phyloP scores from a whole-genome alignment of 2,797 vertebrate species.

The Carcharodon carcharias region DNA sequence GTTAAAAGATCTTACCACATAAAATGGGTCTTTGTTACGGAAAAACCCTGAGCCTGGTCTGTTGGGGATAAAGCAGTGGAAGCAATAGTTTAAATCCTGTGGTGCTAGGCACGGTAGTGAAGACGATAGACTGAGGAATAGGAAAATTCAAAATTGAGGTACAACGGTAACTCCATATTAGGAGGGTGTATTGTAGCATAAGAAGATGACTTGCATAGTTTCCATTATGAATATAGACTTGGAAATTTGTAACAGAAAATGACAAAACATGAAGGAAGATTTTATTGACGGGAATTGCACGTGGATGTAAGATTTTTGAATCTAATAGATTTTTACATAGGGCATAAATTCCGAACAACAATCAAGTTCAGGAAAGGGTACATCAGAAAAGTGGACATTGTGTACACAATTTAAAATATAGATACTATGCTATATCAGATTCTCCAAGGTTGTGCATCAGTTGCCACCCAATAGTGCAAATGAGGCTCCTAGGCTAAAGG shows the following conservation, averaged over 20 bases:
- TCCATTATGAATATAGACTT: neutral
- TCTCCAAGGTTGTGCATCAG: neutral
- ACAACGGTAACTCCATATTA: neutral
- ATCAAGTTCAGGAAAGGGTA: neutral
- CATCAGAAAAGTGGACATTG: neutral
- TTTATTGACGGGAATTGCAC: neutral
- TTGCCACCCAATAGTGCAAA: neutral
- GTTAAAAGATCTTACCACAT: neutral
- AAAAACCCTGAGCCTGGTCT: neutral
- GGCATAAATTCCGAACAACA: neutral
- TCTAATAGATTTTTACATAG: neutral
- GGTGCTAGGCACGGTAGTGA: neutral
- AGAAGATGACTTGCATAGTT: neutral
- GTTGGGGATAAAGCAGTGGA: neutral
- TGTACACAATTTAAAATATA: too few species aligned
- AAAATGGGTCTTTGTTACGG: neutral
- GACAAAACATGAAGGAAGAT: neutral
- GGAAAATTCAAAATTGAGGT: neutral
- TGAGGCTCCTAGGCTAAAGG: neutral
- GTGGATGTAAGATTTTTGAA: neutral
- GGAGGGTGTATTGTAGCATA: neutral
- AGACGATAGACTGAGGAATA: neutral
- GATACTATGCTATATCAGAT: too few species aligned
- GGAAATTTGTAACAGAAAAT: neutral
- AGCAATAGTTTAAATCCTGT: neutral